These are phyloP conservation scores for Nymphalis urticae DNA, from an alignment of 2,888 invertebrate genomes.

Conservation along the genomic window DNA sequence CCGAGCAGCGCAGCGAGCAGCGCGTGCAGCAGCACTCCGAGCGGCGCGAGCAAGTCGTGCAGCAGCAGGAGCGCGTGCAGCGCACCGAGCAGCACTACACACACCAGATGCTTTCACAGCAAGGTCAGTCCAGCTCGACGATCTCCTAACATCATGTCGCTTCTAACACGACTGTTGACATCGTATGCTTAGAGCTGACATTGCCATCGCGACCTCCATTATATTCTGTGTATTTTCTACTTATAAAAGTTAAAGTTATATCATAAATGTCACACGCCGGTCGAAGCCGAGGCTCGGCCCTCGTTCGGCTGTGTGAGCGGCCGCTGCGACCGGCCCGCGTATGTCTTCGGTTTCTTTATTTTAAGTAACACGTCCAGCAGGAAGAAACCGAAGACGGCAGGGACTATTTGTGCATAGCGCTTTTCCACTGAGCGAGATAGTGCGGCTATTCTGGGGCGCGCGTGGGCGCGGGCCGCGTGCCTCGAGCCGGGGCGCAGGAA, in stretches of 20 bases:
- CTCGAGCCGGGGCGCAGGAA: slow-evolving; percentile 51
- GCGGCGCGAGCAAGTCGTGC: slow-evolving; percentile 72
- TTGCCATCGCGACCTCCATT: slow-evolving; percentile 41
- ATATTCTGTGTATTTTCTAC: slow-evolving; percentile 1
- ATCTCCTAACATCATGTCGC: neutral
- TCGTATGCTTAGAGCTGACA: slow-evolving; percentile 23
- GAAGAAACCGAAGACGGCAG: slow-evolving; percentile 63
- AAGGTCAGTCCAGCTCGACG: slow-evolving; percentile 81
- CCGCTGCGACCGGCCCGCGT: slow-evolving; percentile 50
- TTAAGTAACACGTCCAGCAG: slow-evolving; percentile 10
- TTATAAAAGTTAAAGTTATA: neutral
- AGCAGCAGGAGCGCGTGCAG: slow-evolving; percentile 75
- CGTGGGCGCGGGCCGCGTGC: slow-evolving; percentile 50
- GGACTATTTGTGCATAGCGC: slow-evolving; percentile 76
- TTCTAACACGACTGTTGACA: neutral
- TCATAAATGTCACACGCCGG: slow-evolving; percentile 2
- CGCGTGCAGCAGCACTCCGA: slow-evolving; percentile 76
- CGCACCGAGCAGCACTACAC: slow-evolving; percentile 89
- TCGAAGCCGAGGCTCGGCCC: slow-evolving; percentile 11
- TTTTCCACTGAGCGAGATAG: slow-evolving; percentile 70
- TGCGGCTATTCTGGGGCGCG: slow-evolving; percentile 72
- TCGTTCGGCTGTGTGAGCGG: slow-evolving; percentile 42
- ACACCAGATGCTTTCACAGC: slow-evolving; percentile 86
- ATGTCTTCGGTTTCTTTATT: slow-evolving; percentile 46
- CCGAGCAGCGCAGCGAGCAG: slow-evolving; percentile 60